Base-by-base conservation (phyloP, 2,888 invertebrate genomes). In the Aphidoletes aphidimyza region DNA sequence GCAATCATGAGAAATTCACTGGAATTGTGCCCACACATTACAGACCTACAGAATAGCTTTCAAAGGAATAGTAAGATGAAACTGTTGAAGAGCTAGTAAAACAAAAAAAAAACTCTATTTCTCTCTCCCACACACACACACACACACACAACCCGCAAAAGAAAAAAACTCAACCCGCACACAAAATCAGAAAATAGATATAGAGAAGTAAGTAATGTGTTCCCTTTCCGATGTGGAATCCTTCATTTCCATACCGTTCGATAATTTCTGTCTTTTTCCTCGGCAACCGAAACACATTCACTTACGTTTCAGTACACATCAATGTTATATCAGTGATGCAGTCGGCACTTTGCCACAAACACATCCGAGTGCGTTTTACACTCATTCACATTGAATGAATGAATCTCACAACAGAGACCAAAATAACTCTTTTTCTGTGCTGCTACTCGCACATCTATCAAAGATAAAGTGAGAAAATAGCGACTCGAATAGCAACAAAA, bases 321-420 rank as follows among this genome's bases (percentile, higher is more conserved):
- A 54, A 54, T 22, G 22, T n/a, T 22, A 54, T 54, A 54, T 54
- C 22, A n/a, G n/a, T n/a, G 54, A n/a, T 54, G 54, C 54, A 54
- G 6, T 22, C 6, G 47, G 6, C 22, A 22, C 54, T 54, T 54
- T 54, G 2, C 22, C 22, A 54, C 54, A 47, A 47, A 47, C 54
- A 54, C 22, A 54, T 54, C 54, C 54, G 54, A 54, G 9, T 54
- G 54, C 54, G 54, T 54, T 54, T 54, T 54, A n/a, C 54, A 54
- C 14, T 47, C 54, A 54, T 22, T 22, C 54, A 54, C n/a, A 54
- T 22, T n/a, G 3, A 22, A 54, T 54, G 47, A 47, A 47, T 47
- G 47, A 47, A 47, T 47, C n/a, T 47, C 47, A 47, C 47, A 19
- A 47, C 8, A 47, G 22, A 5, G 54, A 54, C n/a, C 5, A 54